These are phyloP conservation scores for Muricea muricata DNA, from an alignment of 92 coral and sea anemone genomes.

Conservation along the genomic window DNA sequence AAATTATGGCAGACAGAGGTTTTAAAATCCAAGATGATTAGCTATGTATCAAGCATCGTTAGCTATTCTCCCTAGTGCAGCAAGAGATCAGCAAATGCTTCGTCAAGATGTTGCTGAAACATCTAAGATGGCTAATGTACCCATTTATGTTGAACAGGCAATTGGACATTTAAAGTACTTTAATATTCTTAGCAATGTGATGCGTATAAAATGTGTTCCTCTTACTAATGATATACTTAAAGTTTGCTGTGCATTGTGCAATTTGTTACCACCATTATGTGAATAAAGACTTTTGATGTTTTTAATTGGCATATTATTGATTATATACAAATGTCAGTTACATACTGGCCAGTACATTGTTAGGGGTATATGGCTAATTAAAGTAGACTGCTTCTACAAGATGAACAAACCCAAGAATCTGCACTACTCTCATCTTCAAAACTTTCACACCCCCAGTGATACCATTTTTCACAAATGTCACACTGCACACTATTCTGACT, in stretches of 20 bases:
- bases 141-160: conserved; percentile 37
- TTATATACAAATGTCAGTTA: too few relatives aligned
- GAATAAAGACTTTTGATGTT: too few relatives aligned
- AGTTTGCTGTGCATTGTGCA: conserved; percentile 38
- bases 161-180: conserved; percentile 49
- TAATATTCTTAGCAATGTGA: conserved; percentile 47
- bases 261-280: conserved; percentile 11
- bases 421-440: not conserved
- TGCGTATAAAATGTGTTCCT: conserved; percentile 52
- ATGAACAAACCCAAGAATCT: conserved; percentile 5
- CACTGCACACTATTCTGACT: conserved; percentile 35
- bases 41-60: conserved; percentile 39
- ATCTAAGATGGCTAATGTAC: conserved; percentile 36
- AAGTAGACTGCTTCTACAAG: not conserved
- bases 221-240: conserved; percentile 53
- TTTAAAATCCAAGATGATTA: conserved; percentile 39
- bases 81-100: not conserved
- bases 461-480: conserved; percentile 19
- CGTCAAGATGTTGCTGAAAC: not conserved
- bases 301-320: too few relatives aligned
- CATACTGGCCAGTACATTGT: too few relatives aligned
- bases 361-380: not conserved
- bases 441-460: conserved; percentile 46
- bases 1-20: conserved; percentile 54
- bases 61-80: conserved; percentile 28